phyloP scores from a whole-genome alignment of 2,888 invertebrate genomes.

The Pterostichus niger region DNA sequence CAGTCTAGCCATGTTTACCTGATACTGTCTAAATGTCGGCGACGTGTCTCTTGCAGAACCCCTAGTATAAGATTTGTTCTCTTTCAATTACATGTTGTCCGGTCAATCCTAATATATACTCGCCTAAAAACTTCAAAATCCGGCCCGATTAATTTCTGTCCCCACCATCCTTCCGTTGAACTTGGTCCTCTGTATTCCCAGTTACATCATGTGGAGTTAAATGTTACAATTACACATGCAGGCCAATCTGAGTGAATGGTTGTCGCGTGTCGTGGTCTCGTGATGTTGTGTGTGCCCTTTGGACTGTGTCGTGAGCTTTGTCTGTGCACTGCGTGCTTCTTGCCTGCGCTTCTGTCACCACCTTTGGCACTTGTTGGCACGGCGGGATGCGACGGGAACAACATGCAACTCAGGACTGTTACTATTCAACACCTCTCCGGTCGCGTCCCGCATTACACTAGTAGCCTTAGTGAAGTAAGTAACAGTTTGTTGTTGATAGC shows the following conservation, averaged over 20 bases:
- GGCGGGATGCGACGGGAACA: conserved; percentile 20
- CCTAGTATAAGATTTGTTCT: conserved; percentile 62
- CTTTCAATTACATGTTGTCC: conserved; percentile 34
- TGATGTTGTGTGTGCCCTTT: conserved; percentile 63
- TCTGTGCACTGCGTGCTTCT: conserved; percentile 64
- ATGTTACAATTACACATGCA: conserved; percentile 65
- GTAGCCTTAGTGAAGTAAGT: conserved; percentile 20
- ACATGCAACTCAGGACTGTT: background rate
- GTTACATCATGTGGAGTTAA: conserved; percentile 66
- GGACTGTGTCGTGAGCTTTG: conserved; percentile 62
- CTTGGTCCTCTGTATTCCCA: conserved; percentile 30
- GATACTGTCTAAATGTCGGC: conserved; percentile 21
- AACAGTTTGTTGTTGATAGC: conserved; percentile 22
- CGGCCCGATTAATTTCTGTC: conserved; percentile 70
- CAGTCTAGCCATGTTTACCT: background rate
- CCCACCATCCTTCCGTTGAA: conserved; percentile 55
- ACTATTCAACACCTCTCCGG: background rate
- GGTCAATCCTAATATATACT: conserved; percentile 48
- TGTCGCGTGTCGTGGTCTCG: conserved; percentile 64
- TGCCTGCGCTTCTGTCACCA: conserved; percentile 63
- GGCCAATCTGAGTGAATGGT: conserved; percentile 67
- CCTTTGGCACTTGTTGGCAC: conserved; percentile 56
- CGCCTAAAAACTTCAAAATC: background rate
- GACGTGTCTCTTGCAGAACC: conserved; percentile 15
- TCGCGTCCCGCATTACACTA: conserved; percentile 35